Base-by-base conservation (phyloP, 2,797 vertebrate genomes). In the Scolopax bukidnonensis region DNA sequence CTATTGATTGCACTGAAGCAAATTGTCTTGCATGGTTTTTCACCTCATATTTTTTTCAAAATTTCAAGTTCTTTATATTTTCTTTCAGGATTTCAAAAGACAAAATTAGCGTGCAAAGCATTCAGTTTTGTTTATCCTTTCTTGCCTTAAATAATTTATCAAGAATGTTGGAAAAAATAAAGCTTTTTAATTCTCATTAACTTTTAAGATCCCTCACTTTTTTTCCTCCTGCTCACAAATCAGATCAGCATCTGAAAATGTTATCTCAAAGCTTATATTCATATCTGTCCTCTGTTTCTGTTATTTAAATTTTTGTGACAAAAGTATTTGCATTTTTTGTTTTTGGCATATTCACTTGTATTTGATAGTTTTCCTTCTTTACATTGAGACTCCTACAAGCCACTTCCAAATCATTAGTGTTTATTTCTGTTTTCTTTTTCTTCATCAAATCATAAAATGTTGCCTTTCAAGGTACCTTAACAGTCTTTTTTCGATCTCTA, bases 81-180 rank as follows among this genome's bases (percentile, higher is more conserved):
- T 65, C 6, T 57, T 67, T 87, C 21, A 56, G 21, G 16, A 81
- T 81, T 81, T 81, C 40, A 86, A 71, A 81, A 64, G 24, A 27
- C 5, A 68, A 84, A 78, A 84, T 32, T 36, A 51, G 60, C 2
- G 2, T 41, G 33, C 13, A 79, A 68, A 79, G 5, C 23, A 50
- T 51, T 64, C 24, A 51, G 19, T 73, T 61, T 70, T 4, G 24
- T 68, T 92, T 89, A 71, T 45, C 25, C 11, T 71, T 82, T 76
- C 40, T 59, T 65, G 10, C 10, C 12, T 65, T 87, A 54, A 89
- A 84, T 82, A 79, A 76, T 93, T 87, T 69, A 91, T 61, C 12
- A 85, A 45, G 50, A 93, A 84, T 47, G 8, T 1, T 93, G 38
- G 79, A 69, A 95, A 92, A 89, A 87, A 92, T 61, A 94, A 76